These are phyloP conservation scores for Dipodomys spectabilis DNA, from an alignment of 2,113 vertebrate species.

Conservation along the genomic window DNA sequence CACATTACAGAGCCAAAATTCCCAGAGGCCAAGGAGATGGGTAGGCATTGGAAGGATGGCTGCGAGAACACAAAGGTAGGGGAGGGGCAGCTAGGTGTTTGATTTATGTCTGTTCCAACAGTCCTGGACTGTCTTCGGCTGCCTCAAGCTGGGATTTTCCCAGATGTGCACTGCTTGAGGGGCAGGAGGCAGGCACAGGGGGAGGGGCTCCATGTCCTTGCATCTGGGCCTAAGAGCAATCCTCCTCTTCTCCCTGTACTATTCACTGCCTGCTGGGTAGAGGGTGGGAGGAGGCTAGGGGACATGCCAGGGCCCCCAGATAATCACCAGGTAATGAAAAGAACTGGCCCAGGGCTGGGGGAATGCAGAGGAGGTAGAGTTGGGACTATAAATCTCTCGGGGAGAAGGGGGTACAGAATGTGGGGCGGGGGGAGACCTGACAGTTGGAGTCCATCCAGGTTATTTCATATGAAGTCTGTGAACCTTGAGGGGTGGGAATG, in stretches of 20 bases:
- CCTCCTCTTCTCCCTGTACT: constrained; percentile 57
- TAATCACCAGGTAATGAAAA: constrained; percentile 82
- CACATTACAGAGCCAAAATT: constrained; percentile 6
- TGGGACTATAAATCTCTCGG: constrained; percentile 76
- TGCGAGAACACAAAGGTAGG: constrained; percentile 47
- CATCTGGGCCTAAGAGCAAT: constrained; percentile 71
- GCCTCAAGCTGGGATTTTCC: constrained; percentile 81
- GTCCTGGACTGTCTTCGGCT: constrained; percentile 70
- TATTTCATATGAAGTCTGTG: constrained; percentile 72
- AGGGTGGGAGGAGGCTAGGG: constrained; percentile 64
- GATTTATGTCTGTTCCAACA: constrained; percentile 79
- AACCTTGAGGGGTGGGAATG: constrained; percentile 69
- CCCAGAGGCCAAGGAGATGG: constrained; percentile 57
- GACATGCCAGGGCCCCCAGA: constrained; percentile 77
- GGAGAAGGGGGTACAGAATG: constrained; percentile 44
- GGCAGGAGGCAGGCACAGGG: constrained; percentile 62
- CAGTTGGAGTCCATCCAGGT: constrained; percentile 79
- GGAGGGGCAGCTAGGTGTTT: constrained; percentile 62
- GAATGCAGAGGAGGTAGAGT: constrained; percentile 65
- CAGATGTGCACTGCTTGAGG: constrained; percentile 80
- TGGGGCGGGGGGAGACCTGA: constrained; percentile 30
- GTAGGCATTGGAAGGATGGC: constrained; percentile 52
- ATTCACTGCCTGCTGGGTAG: constrained; percentile 69
- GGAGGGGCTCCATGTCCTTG: constrained; percentile 78
- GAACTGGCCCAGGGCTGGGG: constrained; percentile 75